Conservation (phyloP, 2,113 vertebrate genomes). For the Thamnophis sirtalis region DNA sequence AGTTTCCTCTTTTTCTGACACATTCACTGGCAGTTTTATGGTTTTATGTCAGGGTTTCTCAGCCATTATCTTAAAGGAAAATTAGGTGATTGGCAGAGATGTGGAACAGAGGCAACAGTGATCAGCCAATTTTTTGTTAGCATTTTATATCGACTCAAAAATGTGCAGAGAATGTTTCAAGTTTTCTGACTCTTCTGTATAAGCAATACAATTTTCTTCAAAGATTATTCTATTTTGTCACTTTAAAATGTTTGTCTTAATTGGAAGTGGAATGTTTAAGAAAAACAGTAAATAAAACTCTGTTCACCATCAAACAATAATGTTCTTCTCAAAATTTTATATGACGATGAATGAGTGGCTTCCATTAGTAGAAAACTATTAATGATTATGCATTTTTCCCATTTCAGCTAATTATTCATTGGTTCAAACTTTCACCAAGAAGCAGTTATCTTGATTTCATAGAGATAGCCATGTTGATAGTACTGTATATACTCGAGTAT, state of each 20-base stretch:
- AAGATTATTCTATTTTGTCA: not conserved
- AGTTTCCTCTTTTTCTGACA: not conserved
- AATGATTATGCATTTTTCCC: conserved; percentile 13
- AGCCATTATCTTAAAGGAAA: not conserved
- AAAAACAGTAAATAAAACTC: not conserved
- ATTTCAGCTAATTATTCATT: conserved; percentile 26
- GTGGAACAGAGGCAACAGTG: not conserved
- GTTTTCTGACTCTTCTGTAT: not conserved
- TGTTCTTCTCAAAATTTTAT: conserved; percentile 20
- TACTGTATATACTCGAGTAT: too few species aligned
- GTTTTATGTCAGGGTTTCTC: not conserved
- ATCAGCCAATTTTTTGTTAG: not conserved
- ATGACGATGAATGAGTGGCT: conserved; percentile 35
- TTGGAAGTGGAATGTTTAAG: not conserved
- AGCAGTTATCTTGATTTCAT: conserved; percentile 30
- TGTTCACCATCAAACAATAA: not conserved
- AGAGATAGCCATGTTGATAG: conserved; percentile 14
- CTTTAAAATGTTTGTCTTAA: not conserved
- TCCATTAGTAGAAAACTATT: not conserved
- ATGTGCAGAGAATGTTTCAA: not conserved
- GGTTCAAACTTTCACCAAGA: conserved; percentile 36
- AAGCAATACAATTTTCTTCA: not conserved
- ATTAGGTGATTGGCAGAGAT: not conserved
- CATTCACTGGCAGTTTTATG: not conserved
- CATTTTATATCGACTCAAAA: not conserved